Evolutionary conservation across 1,140 invertebrate genomes (phyloP).

Genomic region (Scaptomyza montana): DNA sequence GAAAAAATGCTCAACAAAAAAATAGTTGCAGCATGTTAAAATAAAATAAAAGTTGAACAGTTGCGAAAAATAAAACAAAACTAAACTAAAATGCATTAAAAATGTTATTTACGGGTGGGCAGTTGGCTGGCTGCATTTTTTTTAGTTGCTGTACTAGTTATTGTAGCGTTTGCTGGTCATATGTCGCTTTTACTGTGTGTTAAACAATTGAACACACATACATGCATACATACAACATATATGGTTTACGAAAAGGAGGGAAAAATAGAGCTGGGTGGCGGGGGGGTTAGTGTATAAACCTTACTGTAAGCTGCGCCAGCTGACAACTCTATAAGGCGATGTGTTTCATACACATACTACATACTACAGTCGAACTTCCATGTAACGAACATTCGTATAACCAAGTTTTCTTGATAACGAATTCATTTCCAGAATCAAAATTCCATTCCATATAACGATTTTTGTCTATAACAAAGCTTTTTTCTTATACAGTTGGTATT

Average conservation of each 20-base stretch:
- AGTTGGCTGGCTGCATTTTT: not conserved
- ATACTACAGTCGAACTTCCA: not conserved
- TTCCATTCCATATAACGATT: too few relatives aligned
- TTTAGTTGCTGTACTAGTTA: conserved; percentile 6
- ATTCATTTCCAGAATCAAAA: too few relatives aligned
- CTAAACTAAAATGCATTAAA: conserved; percentile 24
- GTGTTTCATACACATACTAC: conserved; percentile 5
- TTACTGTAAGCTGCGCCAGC: conserved; percentile 36
- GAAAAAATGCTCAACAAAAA: not conserved
- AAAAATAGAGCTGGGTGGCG: too few relatives aligned
- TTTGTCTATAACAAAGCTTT: too few relatives aligned
- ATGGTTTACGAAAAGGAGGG: too few relatives aligned
- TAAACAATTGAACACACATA: conserved; percentile 6
- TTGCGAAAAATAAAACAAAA: conserved; percentile 4
- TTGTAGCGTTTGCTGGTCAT: conserved; percentile 16
- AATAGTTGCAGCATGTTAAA: not conserved
- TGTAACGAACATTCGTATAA: too few relatives aligned
- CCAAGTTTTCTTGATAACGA: too few relatives aligned
- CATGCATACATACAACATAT: not conserved
- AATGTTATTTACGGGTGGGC: conserved; percentile 32
- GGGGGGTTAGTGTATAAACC: conserved; percentile 14
- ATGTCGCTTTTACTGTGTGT: conserved; percentile 1
- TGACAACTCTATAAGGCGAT: not conserved
- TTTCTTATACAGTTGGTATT: too few relatives aligned
- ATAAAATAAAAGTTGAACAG: not conserved